These are phyloP conservation scores for Aphrocallistes beatrix DNA, from an alignment of 37 sponge, comb jelly and placozoan genomes.

Conservation along the genomic window DNA sequence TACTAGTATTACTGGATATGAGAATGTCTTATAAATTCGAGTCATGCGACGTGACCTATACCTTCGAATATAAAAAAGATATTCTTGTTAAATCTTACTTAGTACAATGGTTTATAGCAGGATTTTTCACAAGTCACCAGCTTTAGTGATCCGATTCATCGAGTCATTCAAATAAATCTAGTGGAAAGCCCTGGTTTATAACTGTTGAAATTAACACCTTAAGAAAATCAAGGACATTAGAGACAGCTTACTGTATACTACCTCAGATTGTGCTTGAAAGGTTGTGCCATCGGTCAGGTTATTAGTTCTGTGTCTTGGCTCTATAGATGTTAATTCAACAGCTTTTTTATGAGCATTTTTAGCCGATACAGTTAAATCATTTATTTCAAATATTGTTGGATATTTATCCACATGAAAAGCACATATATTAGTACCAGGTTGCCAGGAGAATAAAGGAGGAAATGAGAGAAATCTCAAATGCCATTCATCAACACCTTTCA, in stretches of 20 bases:
- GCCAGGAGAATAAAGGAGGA: neutral
- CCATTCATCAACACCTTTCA: neutral
- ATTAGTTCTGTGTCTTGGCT: neutral
- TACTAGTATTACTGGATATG: too few species aligned
- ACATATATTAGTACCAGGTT: neutral
- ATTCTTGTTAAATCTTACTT: neutral
- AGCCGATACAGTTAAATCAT: neutral
- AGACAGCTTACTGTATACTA: too few species aligned
- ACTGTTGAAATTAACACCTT: too few species aligned
- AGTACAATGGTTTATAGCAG: neutral
- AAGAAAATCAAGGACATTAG: neutral
- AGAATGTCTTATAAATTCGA: too few species aligned
- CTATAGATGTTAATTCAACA: neutral
- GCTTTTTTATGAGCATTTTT: neutral
- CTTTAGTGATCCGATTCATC: too few species aligned
- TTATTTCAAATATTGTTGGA: neutral
- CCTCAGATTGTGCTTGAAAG: neutral
- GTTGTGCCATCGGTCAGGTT: neutral
- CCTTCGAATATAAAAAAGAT: too few species aligned
- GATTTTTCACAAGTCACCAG: neutral
- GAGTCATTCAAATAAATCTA: too few species aligned
- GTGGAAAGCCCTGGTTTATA: too few species aligned
- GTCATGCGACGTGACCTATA: too few species aligned
- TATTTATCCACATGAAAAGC: neutral
- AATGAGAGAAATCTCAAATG: neutral